These are phyloP conservation scores for Aricia artaxerxes DNA, from an alignment of 2,888 invertebrate genomes.

Conservation along the genomic window DNA sequence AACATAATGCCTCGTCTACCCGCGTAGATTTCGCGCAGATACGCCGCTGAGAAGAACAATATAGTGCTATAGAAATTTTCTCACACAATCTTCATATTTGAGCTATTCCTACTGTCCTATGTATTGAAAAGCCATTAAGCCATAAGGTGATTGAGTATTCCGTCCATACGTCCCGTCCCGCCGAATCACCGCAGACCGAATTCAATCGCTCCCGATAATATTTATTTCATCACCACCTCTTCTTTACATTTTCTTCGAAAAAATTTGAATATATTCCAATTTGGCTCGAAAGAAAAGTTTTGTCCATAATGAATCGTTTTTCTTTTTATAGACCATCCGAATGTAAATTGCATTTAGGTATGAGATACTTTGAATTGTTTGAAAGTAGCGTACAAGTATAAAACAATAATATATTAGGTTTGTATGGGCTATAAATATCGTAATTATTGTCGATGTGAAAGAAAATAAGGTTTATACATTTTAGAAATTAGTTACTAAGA, in stretches of 20 bases:
- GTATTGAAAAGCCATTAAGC: neutral
- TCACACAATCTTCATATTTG: neutral
- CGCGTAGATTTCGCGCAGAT: too few species aligned
- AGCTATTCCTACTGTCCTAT: neutral
- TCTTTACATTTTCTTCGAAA: slow-evolving; percentile 2
- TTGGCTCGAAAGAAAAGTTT: slow-evolving; percentile 11
- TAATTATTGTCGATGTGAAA: too few species aligned
- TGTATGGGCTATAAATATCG: too few species aligned
- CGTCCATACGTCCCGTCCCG: neutral
- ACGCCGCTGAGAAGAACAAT: too few species aligned
- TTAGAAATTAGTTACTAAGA: too few species aligned
- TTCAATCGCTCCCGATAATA: slow-evolving; percentile 1
- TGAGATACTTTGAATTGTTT: neutral
- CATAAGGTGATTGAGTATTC: neutral
- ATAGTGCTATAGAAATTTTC: neutral
- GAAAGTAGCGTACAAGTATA: neutral
- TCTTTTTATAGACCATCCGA: neutral
- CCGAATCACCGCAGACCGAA: slow-evolving; percentile 4
- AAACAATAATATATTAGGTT: too few species aligned
- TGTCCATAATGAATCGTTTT: neutral
- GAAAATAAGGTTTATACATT: too few species aligned
- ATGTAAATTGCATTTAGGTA: neutral
- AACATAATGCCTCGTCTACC: too few species aligned
- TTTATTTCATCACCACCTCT: slow-evolving; percentile 3
- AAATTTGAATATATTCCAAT: slow-evolving; percentile 6